Base-by-base conservation (phyloP, 2,888 invertebrate species). In the Dermolepida albohirtum region DNA sequence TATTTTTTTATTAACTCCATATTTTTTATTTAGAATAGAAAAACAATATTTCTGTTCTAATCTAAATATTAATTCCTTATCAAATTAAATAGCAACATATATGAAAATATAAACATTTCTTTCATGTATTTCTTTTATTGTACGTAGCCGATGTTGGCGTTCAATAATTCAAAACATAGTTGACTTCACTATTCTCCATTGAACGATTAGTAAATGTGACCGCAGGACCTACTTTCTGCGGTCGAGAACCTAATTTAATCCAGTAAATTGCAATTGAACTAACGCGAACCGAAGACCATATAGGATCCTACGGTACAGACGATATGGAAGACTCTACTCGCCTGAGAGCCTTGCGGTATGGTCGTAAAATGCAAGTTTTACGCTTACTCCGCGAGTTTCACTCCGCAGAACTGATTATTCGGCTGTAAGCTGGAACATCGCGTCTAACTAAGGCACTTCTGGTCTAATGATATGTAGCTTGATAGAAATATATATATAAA, bases 141-240 rank as follows among this genome's bases (percentile, higher is more conserved):
- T 34, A 34, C 8, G 16, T 17, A 7, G 7, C 11, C n/a, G 6
- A 16, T 40, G 17, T 54, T 40, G 16, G 10, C n/a, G 14, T 54
- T 54, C 17, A 54, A 54, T 54, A 40, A 54, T 40, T 54, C 40
- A 40, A 54, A 54, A 17, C 54, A 8, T 17, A 14, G 54, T 54
- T 40, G 40, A 2, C 39, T 17, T 54, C 11, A 40, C 40, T 14
- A 40, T 29, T 6, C 17, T 41, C 16, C 12, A 16, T 10, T 17
- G 54, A 54, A 54, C 12, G 39, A 7, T 40, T 11, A 2, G 54
- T 16, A 6, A 12, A 54, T 14, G 40, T 16, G 40, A 39, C 54
- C 54, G 16, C 54, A 40, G 16, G 16, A 54, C 40, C 40, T 40
- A 54, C 10, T 54, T 40, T 17, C 54, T 39, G 54, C 17, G 54